Percentiles rank a stretch among this genome's conserved stretches.
These are phyloP conservation scores for Sylvicapra grimmia DNA, from an alignment of 2,113 vertebrate species.

Conservation along the genomic window DNA sequence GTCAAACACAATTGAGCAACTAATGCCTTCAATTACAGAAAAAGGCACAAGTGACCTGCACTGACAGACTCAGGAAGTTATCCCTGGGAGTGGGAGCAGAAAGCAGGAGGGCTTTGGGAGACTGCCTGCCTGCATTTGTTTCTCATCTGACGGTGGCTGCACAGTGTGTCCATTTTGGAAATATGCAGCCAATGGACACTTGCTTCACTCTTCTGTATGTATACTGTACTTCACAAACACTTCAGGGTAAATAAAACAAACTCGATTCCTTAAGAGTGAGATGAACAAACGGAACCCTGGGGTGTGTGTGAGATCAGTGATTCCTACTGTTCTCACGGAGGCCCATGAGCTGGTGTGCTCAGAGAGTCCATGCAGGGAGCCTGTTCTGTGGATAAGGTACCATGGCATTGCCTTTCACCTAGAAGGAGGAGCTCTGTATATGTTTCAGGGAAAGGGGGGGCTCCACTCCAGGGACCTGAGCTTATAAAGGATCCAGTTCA, in stretches of 20 bases:
- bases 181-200: not conserved
- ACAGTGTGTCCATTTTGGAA: not conserved
- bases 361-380: not conserved
- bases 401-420: not conserved
- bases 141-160: not conserved
- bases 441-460: not conserved
- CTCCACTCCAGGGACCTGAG: not conserved
- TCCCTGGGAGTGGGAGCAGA: not conserved
- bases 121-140: not conserved
- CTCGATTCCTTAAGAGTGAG: not conserved
- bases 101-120: not conserved
- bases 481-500: not conserved
- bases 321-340: not conserved
- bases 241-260: not conserved
- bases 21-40: not conserved
- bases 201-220: not conserved
- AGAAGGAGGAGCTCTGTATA: not conserved
- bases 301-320: not conserved
- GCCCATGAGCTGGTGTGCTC: not conserved
- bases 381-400: not conserved
- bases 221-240: not conserved
- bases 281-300: not conserved
- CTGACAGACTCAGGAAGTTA: not conserved
- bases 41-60: not conserved
- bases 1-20: not conserved